These are phyloP conservation scores for Polyergus mexicanus DNA, from an alignment of 1,140 invertebrate genomes.

Conservation along the genomic window DNA sequence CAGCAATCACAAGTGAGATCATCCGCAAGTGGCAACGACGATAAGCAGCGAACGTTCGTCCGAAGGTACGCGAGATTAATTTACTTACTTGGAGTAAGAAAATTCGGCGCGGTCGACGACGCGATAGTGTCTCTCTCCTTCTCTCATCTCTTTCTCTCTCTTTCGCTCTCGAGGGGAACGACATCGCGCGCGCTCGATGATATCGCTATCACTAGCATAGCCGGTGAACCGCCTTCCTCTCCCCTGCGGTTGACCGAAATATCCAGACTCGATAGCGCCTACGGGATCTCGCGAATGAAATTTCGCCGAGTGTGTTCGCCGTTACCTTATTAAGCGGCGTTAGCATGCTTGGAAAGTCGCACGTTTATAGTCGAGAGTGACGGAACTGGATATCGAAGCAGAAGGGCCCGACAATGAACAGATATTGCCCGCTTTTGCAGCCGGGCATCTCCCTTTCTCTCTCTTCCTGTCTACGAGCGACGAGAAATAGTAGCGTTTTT, in stretches of 20 bases:
- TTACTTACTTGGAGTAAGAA: slow-evolving; percentile 37
- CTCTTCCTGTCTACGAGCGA: not conserved
- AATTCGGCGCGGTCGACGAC: slow-evolving; percentile 52
- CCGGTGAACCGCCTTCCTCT: slow-evolving; percentile 1
- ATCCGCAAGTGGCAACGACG: slow-evolving; percentile 3
- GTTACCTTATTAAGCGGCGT: slow-evolving; percentile 30
- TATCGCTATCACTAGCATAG: slow-evolving; percentile 3
- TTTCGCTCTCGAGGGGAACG: slow-evolving; percentile 28
- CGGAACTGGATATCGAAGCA: not conserved
- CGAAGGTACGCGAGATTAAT: slow-evolving; percentile 59
- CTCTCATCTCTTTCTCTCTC: too few species aligned
- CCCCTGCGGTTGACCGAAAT: slow-evolving; percentile 25
- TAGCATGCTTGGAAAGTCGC: not conserved
- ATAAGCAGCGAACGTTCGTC: slow-evolving; percentile 26
- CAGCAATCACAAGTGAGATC: not conserved
- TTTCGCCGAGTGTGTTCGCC: not conserved
- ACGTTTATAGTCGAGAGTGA: not conserved
- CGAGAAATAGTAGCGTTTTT: not conserved
- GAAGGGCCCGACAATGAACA: not conserved
- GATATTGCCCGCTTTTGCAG: not conserved
- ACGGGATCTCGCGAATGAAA: not conserved
- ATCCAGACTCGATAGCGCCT: not conserved
- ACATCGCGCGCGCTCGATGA: slow-evolving; percentile 27
- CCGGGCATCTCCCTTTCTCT: not conserved
- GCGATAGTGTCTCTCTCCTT: not conserved